Percentiles rank a stretch among this genome's conserved stretches.
Conservation (phyloP, 2,797 vertebrate species). For the Pangasius macronema region DNA sequence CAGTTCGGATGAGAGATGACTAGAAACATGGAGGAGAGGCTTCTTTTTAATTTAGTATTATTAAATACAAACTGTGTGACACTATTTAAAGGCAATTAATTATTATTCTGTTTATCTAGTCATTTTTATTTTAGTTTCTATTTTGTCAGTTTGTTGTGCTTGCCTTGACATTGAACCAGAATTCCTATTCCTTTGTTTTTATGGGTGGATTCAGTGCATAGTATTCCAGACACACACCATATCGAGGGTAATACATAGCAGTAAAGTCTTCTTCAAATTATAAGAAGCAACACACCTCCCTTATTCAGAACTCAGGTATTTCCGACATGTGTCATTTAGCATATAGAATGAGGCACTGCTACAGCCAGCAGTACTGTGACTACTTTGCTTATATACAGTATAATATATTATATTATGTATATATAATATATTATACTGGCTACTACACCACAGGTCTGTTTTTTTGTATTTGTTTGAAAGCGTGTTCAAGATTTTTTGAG, state of each 20-base stretch:
- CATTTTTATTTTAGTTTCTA: slow-evolving; percentile 73
- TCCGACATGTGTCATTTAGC: slow-evolving; percentile 63
- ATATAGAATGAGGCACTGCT: slow-evolving; percentile 54
- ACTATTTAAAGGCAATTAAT: slow-evolving; percentile 85
- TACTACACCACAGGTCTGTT: slow-evolving; percentile 25
- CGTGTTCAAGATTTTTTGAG: slow-evolving; percentile 2
- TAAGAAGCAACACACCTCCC: slow-evolving; percentile 54
- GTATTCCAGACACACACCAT: slow-evolving; percentile 66
- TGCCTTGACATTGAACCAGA: slow-evolving; percentile 69
- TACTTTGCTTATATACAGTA: slow-evolving; percentile 37
- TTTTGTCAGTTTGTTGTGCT: slow-evolving; percentile 81
- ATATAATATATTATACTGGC: not conserved
- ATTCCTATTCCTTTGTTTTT: slow-evolving; percentile 62
- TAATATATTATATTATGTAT: not conserved
- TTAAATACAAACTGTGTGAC: slow-evolving; percentile 84
- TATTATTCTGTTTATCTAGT: slow-evolving; percentile 83
- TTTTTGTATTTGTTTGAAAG: slow-evolving; percentile 10
- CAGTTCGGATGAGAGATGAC: slow-evolving; percentile 62
- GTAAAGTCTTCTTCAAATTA: slow-evolving; percentile 57
- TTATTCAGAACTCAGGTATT: slow-evolving; percentile 80
- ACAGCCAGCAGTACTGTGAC: slow-evolving; percentile 51
- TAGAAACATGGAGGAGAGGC: slow-evolving; percentile 69
- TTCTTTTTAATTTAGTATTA: slow-evolving; percentile 86
- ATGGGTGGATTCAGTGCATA: slow-evolving; percentile 68
- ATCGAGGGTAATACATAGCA: slow-evolving; percentile 61